These are phyloP conservation scores for Oscheius sp. DNA, from an alignment of 2,888 invertebrate genomes.

Conservation along the genomic window DNA sequence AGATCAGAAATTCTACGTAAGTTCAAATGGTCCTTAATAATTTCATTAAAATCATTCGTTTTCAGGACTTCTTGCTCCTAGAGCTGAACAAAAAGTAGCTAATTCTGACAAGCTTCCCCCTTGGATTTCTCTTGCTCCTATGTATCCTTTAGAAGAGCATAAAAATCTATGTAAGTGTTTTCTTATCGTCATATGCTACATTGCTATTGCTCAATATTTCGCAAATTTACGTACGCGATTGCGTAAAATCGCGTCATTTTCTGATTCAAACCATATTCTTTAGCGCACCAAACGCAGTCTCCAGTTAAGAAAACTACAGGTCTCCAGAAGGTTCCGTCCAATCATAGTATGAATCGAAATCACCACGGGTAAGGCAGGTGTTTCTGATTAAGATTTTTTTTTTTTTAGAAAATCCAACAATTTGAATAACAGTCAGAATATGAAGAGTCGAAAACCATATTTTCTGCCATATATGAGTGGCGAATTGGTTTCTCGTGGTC, in stretches of 20 bases:
- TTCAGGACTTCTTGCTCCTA: neutral
- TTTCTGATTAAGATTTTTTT: neutral
- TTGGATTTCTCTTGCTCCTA: slow-evolving; percentile 27
- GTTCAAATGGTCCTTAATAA: neutral
- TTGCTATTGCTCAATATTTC: neutral
- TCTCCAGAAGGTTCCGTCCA: neutral
- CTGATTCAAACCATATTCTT: neutral
- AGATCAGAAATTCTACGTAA: neutral
- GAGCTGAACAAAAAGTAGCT: neutral
- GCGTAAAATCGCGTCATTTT: neutral
- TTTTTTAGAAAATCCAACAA: no score
- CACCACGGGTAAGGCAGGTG: neutral
- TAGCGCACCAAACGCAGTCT: neutral
- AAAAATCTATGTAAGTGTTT: neutral
- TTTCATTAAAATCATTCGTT: no score
- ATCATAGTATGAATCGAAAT: neutral
- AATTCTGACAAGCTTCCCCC: slow-evolving; percentile 6
- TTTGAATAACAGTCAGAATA: no score
- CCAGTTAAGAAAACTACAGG: neutral
- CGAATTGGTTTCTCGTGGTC: slow-evolving; percentile 27
- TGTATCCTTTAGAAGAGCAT: slow-evolving; percentile 21
- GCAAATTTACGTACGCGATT: neutral
- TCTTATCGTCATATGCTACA: neutral
- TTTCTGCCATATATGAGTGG: slow-evolving; percentile 25
- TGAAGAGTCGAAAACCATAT: slow-evolving; percentile 24